Base-by-base conservation (phyloP, 2,113 vertebrate species). In the Rhinopithecus roxellana region DNA sequence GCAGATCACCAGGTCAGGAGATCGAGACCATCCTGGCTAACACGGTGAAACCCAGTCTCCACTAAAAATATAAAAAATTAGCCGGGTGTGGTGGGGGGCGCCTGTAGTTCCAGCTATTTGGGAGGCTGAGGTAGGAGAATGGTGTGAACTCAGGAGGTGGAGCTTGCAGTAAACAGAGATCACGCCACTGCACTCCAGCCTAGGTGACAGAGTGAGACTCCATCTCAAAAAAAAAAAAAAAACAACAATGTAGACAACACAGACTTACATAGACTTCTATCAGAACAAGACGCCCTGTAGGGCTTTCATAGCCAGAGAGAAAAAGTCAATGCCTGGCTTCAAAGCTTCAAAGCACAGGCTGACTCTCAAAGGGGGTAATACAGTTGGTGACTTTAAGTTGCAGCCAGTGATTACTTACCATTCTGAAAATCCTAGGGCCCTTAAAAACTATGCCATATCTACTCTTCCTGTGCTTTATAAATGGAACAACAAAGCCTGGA, bases 51-150 rank as follows among this genome's bases (percentile, higher is more conserved):
- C 48, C 48, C 48, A 50, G 48, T 50, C 48, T 50, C 48, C 48
- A 50, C 3, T 14, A 50, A 50, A 50, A 50, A 50, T 50, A 50
- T 13, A 50, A 50, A 50, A 50, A 50, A 50, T 50, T 50, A 50
- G 48, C 48, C 48, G 0, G 48, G 13, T 3, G 3, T 50, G 48
- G 48, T 50, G 48, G 48, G 3, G 3, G 48, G 13, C 48, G 0
- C 3, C 48, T 50, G 48, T 50, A 50, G 48, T 50, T 50, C 48
- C 48, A 50, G 48, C 48, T 1, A 50, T 13, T 50, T 3, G 0
- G 48, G 48, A 50, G 48, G 48, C 48, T 50, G 12, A 14, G 48
- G 48, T 13, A 50, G 48, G 48, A 50, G 48, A 50, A 50, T 14
- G 48, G 13, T 50, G 48, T 50, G 48, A 50, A 50, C 48, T 50